Percentiles rank a stretch among this genome's conserved stretches.
Conservation (phyloP, 2,888 invertebrate species). For the Scaptomyza polygonia region DNA sequence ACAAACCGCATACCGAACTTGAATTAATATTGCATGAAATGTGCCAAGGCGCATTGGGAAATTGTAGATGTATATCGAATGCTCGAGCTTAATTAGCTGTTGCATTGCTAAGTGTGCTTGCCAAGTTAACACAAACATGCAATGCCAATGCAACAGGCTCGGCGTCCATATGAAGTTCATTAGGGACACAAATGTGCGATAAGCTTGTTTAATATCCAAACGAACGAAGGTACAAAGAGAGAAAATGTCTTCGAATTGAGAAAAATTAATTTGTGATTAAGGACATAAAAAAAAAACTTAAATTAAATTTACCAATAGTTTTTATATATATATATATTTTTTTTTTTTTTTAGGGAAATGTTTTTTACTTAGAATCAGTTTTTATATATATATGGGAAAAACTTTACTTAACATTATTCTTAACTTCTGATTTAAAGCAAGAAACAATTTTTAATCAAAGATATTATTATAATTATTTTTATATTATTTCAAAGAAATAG, state of each 20-base stretch:
- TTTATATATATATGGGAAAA: no score
- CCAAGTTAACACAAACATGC: conserved; percentile 11
- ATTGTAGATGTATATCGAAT: conserved; percentile 10
- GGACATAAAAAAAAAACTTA: no score
- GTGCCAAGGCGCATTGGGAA: conserved; percentile 24
- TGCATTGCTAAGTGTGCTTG: conserved; percentile 16
- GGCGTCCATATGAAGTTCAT: neutral
- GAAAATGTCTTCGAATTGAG: neutral
- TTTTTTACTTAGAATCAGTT: no score
- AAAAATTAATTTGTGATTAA: neutral
- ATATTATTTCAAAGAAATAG: no score
- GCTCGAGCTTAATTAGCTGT: conserved; percentile 17
- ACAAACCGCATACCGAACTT: conserved; percentile 12
- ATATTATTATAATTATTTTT: no score
- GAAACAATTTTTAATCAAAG: no score
- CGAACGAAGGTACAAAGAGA: neutral
- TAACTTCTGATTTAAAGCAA: no score
- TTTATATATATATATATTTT: no score
- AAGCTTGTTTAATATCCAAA: neutral
- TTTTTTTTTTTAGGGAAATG: no score
- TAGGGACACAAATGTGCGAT: neutral
- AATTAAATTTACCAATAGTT: no score
- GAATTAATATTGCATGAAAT: conserved; percentile 24
- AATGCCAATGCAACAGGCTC: conserved; percentile 3
- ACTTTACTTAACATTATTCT: no score